Base-by-base conservation (phyloP, 2,888 invertebrate genomes). In the Ormyrus rosae region DNA sequence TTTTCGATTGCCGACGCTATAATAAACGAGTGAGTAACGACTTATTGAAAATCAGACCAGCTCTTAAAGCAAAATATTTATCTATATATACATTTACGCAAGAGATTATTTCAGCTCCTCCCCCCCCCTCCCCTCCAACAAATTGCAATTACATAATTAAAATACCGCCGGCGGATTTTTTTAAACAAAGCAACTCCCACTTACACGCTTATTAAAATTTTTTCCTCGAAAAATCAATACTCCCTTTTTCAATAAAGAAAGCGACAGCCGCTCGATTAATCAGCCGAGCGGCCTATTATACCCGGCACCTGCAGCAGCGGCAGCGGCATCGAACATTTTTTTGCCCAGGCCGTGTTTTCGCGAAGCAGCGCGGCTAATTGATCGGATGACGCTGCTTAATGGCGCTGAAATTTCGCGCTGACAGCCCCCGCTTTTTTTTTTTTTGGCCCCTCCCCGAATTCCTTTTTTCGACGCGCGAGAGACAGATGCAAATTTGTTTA, bases 341-440 rank as follows among this genome's bases (percentile, higher is more conserved):
- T 34, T 4, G 34, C 34, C 34, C 34, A 4, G 34, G 34, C 34
- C 5, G 69, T 63, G 53, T 71, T 67, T 50, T 65, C 67, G 70
- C 70, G 65, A 58, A 65, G 58, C 5, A 34, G 34, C 19, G 34
- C 19, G 76, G 77, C 81, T 81, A 81, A 81, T 81, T 81, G 81
- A 81, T 81, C 81, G 77, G 81, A 77, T 78, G 77, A 81, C 77
- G 77, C 68, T 73, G 73, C 73, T 73, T 69, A 71, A 77, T 77
- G 60, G 77, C 63, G 63, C 72, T 75, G 75, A 70, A 75, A 75
- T 75, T 80, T 71, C 13, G 48, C 72, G 53, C 72, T 55, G 58
- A 48, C 71, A 45, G 53, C 53, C 53, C 34, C 8, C 51, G 34
- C 13, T 46, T 60, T 56, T 50, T 51, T 75, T 60, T 58, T 45